These are phyloP conservation scores for Caranx melampygus DNA, from an alignment of 2,113 vertebrate genomes.

Conservation along the genomic window DNA sequence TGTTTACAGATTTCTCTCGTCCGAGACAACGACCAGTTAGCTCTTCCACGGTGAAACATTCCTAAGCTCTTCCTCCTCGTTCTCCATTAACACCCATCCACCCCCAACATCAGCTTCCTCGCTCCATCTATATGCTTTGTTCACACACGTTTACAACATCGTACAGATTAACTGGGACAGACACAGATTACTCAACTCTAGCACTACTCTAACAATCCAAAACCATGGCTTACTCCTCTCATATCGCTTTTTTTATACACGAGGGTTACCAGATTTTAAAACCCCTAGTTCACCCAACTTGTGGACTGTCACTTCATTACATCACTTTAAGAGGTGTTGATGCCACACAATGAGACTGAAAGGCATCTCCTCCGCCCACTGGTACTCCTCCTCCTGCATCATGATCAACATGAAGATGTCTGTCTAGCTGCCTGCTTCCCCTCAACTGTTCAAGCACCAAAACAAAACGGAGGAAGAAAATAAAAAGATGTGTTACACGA, in stretches of 20 bases:
- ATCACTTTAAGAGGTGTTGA: not conserved
- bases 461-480: slow-evolving; percentile 57
- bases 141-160: slow-evolving; percentile 41
- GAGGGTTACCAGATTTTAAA: slow-evolving; percentile 24
- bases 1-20: slow-evolving; percentile 41
- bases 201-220: slow-evolving; percentile 26
- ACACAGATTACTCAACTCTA: slow-evolving; percentile 14
- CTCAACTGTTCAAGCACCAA: slow-evolving; percentile 44
- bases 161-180: slow-evolving; percentile 22
- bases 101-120: slow-evolving; percentile 21
- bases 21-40: not conserved
- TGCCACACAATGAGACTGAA: slow-evolving; percentile 20
- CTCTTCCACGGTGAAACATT: slow-evolving; percentile 14
- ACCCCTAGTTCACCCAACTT: slow-evolving; percentile 7
- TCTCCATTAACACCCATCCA: not conserved
- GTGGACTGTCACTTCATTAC: slow-evolving; percentile 5
- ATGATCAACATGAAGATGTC: slow-evolving; percentile 51
- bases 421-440: slow-evolving; percentile 49
- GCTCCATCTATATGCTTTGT: slow-evolving; percentile 17
- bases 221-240: slow-evolving; percentile 64
- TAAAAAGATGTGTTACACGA: slow-evolving; percentile 29
- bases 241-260: not conserved
- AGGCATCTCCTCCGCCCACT: not conserved
- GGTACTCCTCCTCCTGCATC: slow-evolving; percentile 35
- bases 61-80: slow-evolving; percentile 4